These are phyloP conservation scores for Noturus placidus DNA, from an alignment of 2,113 vertebrate genomes.

Conservation along the genomic window DNA sequence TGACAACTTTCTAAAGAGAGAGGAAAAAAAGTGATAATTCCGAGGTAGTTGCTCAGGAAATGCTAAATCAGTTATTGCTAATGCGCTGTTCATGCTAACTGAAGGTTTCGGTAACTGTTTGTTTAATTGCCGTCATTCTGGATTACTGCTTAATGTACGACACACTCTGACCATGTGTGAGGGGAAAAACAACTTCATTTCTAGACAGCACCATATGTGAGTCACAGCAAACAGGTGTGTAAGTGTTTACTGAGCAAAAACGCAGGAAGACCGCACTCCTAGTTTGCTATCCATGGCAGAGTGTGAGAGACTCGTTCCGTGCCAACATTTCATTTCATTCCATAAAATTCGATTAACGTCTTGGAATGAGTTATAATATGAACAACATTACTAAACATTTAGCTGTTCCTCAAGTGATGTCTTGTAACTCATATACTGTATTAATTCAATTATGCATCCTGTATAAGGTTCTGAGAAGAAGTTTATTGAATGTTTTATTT, in stretches of 20 bases:
- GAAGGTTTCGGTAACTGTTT: not conserved
- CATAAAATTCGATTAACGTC: not conserved
- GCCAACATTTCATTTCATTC: not conserved
- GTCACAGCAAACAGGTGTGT: not conserved
- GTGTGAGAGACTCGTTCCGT: not conserved
- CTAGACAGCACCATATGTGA: not conserved
- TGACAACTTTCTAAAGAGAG: too few relatives aligned
- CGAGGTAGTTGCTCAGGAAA: too few relatives aligned
- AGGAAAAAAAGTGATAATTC: too few relatives aligned
- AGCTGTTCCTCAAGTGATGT: not conserved
- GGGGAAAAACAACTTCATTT: not conserved
- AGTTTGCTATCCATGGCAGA: not conserved
- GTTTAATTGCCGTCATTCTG: not conserved
- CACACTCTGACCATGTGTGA: not conserved
- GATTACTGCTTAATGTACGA: not conserved
- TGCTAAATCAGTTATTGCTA: too few relatives aligned
- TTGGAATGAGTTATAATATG: not conserved
- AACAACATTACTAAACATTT: not conserved
- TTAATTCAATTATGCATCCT: not conserved
- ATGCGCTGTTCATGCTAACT: not conserved
- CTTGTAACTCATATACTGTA: not conserved
- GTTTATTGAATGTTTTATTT: not conserved
- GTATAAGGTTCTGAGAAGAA: not conserved
- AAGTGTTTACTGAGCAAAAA: not conserved
- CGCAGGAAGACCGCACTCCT: not conserved